These are phyloP conservation scores for Hemiprocne comata DNA, from an alignment of 2,113 vertebrate genomes.

Conservation along the genomic window DNA sequence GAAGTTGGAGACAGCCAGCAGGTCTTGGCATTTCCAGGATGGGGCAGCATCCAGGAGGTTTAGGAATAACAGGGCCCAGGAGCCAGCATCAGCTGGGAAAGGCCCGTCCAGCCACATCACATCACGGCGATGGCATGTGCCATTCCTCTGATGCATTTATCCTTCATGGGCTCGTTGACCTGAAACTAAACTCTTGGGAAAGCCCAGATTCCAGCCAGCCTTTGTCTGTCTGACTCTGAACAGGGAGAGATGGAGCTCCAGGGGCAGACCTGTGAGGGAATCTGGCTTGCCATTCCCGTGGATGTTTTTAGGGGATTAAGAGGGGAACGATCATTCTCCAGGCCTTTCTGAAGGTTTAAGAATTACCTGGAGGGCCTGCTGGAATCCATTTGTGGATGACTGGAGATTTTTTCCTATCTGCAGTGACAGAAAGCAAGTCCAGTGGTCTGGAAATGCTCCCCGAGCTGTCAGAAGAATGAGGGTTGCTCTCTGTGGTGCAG, in stretches of 20 bases:
- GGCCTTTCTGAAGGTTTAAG: background rate
- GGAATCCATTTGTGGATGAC: constrained; percentile 7
- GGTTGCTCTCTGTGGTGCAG: background rate
- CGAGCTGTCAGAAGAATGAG: background rate
- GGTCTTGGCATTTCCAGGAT: background rate
- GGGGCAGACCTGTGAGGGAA: background rate
- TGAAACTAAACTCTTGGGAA: background rate
- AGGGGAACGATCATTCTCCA: background rate
- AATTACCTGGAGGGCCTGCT: constrained; percentile 38
- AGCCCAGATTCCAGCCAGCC: background rate
- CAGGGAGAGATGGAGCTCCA: background rate
- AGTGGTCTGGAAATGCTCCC: background rate
- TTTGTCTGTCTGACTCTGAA: rapidly evolving
- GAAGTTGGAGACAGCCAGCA: rapidly evolving
- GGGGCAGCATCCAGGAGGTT: background rate
- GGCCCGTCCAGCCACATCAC: background rate
- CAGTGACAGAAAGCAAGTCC: background rate
- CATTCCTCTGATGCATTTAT: background rate
- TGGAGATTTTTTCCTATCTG: constrained; percentile 36
- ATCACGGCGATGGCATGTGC: background rate
- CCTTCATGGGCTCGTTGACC: constrained; percentile 2
- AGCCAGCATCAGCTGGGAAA: background rate
- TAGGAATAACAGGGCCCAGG: background rate
- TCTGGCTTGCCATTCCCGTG: background rate
- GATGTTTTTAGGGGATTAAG: constrained; percentile 35